A percentile compares a stretch with the other conserved stretches of the same genome.
Conservation (phyloP, 2,888 invertebrate species). For the Tiliacea citrago region DNA sequence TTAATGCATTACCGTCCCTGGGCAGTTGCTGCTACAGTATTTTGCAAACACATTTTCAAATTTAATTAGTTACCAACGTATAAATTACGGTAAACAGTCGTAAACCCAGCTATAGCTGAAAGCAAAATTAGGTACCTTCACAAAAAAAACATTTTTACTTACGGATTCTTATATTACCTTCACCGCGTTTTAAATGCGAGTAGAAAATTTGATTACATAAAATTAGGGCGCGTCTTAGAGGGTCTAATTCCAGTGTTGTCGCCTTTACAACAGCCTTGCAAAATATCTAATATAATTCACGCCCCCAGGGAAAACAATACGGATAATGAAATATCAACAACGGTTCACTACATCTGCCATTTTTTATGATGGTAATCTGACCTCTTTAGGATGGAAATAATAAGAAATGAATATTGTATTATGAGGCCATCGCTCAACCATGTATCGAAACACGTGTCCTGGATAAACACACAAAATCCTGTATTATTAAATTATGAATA, state of each 20-base stretch:
- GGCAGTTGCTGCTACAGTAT: background rate
- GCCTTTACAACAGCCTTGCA: constrained; percentile 78
- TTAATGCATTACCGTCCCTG: constrained; percentile 4
- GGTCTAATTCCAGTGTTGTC: constrained; percentile 80
- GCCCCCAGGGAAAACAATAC: constrained; percentile 75
- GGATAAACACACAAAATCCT: background rate
- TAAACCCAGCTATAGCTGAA: constrained; percentile 32
- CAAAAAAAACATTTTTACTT: constrained; percentile 41
- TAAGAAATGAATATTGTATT: constrained; percentile 52
- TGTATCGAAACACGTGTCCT: constrained; percentile 10
- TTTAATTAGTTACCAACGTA: constrained; percentile 30
- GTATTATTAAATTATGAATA: constrained; percentile 19
- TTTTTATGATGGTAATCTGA: constrained; percentile 53
- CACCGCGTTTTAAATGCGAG: constrained; percentile 73
- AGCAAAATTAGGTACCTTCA: constrained; percentile 8
- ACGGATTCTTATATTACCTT: constrained; percentile 62
- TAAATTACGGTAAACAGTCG: constrained; percentile 13
- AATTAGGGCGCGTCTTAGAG: constrained; percentile 78
- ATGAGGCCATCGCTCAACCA: constrained; percentile 22
- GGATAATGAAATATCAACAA: constrained; percentile 84
- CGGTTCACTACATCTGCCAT: constrained; percentile 67
- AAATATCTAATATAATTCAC: constrained; percentile 80
- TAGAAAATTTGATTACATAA: constrained; percentile 82
- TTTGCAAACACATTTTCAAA: constrained; percentile 31
- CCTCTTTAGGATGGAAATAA: constrained; percentile 41